Base-by-base conservation (phyloP, 1,140 invertebrate species). In the Drosophila serrata region DNA sequence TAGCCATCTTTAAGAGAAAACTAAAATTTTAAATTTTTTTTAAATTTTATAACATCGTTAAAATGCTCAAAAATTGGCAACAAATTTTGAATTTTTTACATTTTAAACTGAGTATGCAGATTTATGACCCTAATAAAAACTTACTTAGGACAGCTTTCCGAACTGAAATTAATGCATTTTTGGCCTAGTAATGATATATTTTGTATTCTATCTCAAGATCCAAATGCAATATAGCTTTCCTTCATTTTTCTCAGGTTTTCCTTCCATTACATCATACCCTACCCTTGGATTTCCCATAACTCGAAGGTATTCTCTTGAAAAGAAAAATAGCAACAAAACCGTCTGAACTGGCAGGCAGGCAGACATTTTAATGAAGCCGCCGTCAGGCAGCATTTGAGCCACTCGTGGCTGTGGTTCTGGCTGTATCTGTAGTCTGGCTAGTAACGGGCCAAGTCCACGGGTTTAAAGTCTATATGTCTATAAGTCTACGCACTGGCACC, bases 311-410 rank as follows among this genome's bases (percentile, higher is more conserved):
- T 24, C 19, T 37, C 15, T 35, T 33, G 6, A 22, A 58, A 45
- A 29, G 37, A 55, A 22, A 58, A 45, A 29, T 37, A 55, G 61
- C 45, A 53, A 72, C 69, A 72, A 72, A 78, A 78, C 75, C 56
- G 43, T 37, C 57, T 56, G 69, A 78, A 69, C 74, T 77, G 57
- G 67, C 75, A 84, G 45, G 22, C 45, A 46, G 82, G 70, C 73
- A 87, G 82, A 88, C 84, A 84, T 87, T 87, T 87, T 87, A 87
- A 87, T 87, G 82, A 87, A 87, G 72, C 84, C 84, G 84, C 84
- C 81, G 76, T 78, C 77, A 76, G 81, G 76, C 64, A 57, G 63
- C 48, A 56, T 73, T 73, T 72, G 62, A 43, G 55, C 60, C 70
- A 57, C 59, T 75, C 39, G 27, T 42, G 46, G 69, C 60, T 53